Evolutionary conservation across 2,888 invertebrate species (phyloP).

Genomic region (Hermaeophaga mercurialis): DNA sequence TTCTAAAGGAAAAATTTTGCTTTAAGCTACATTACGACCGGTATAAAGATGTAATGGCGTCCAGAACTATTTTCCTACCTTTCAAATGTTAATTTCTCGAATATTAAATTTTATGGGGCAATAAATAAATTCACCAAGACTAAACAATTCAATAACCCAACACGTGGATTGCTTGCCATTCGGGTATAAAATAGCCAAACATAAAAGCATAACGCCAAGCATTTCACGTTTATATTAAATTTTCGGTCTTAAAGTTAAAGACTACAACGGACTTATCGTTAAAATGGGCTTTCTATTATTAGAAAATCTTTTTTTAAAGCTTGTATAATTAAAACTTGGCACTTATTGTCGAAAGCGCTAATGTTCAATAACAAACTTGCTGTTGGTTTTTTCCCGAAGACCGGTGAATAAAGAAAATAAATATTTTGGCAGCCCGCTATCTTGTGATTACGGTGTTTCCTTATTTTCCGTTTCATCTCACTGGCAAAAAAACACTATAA

Average conservation of each 20-base stretch:
- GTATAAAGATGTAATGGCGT: no score
- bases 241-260: slow-evolving; percentile 2
- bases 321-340: slow-evolving; percentile 34
- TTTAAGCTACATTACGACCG: no score
- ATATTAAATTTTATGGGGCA: not conserved
- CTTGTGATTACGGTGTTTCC: no score
- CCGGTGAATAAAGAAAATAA: slow-evolving; percentile 12
- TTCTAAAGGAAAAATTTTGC: no score
- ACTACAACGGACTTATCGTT: not conserved
- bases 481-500: no score
- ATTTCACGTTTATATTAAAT: not conserved
- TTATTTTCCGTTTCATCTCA: no score
- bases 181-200: no score
- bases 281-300: slow-evolving; percentile 19
- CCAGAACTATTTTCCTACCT: not conserved
- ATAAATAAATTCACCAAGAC: not conserved
- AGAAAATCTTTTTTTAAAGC: slow-evolving; percentile 26
- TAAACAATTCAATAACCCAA: not conserved
- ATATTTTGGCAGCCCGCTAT: slow-evolving; percentile 29
- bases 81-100: not conserved
- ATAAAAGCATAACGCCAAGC: no score
- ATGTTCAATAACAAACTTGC: slow-evolving; percentile 24
- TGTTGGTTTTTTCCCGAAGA: slow-evolving; percentile 10
- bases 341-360: slow-evolving; percentile 28
- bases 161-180: slow-evolving; percentile 1